These are phyloP conservation scores for Xylocopa sonorina DNA, from an alignment of 1,140 invertebrate species.

Conservation along the genomic window DNA sequence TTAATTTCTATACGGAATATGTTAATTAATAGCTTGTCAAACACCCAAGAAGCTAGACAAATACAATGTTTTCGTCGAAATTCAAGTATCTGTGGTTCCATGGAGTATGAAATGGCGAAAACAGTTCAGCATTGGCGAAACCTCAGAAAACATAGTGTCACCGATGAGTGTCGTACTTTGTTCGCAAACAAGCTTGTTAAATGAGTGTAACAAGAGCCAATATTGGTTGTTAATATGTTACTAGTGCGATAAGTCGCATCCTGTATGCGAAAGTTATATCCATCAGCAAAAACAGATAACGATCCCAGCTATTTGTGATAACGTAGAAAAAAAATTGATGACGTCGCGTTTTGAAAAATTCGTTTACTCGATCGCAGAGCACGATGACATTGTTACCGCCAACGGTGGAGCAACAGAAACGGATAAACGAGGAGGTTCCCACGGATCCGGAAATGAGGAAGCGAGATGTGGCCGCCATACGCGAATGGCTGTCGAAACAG, in stretches of 20 bases:
- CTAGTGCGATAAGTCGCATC: conserved; percentile 18
- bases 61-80: background rate
- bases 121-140: no score
- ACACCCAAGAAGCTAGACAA: background rate
- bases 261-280: background rate
- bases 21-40: conserved; percentile 6
- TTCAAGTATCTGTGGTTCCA: no score
- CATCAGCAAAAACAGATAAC: background rate
- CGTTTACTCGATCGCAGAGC: conserved; percentile 18
- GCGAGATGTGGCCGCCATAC: conserved; percentile 72
- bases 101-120: no score
- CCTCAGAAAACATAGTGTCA: no score
- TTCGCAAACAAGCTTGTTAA: background rate
- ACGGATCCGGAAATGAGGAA: conserved; percentile 76
- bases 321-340: no score
- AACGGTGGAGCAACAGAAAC: conserved; percentile 75
- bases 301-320: background rate
- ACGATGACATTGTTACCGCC: conserved; percentile 77
- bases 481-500: conserved; percentile 82
- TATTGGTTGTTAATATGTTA: background rate
- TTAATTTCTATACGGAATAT: no score
- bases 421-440: conserved; percentile 74
- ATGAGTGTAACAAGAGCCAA: conserved; percentile 18
- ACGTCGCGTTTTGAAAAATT: background rate
- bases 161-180: background rate